Percentiles rank a stretch among this genome's conserved stretches.
phyloP scores from a whole-genome alignment of 2,888 invertebrate species.

The Sarcophaga caerulescens region DNA sequence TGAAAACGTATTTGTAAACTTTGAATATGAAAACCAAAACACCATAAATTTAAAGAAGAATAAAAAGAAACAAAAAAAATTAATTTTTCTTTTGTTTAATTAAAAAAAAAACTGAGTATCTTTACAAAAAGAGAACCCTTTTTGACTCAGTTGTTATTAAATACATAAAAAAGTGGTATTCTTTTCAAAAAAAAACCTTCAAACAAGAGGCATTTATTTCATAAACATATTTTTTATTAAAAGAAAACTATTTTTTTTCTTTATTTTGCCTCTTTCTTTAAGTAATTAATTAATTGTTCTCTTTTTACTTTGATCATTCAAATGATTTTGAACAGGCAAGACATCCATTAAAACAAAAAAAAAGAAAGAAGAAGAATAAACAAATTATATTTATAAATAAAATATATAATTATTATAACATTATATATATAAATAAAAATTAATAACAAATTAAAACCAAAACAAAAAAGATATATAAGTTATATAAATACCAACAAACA shows the following conservation, averaged over 20 bases:
- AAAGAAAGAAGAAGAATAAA: constrained; percentile 3
- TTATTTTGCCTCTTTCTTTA: not conserved
- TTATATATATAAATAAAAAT: constrained; percentile 55
- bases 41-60: constrained; percentile 34
- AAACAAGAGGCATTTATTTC: not conserved
- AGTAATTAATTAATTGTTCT: not conserved
- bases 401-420: constrained; percentile 50
- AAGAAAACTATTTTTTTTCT: not conserved
- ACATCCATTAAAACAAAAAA: not conserved
- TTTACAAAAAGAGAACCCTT: not conserved
- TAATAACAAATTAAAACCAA: constrained; percentile 37
- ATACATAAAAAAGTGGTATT: too few relatives aligned
- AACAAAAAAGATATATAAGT: constrained; percentile 42
- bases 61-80: not conserved
- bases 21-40: constrained; percentile 47
- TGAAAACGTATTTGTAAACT: constrained; percentile 46
- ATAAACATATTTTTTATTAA: not conserved
- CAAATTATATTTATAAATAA: constrained; percentile 30
- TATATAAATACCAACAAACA: constrained; percentile 59
- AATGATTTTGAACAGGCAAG: constrained; percentile 19
- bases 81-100: constrained; percentile 7
- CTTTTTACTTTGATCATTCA: constrained; percentile 16
- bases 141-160: not conserved
- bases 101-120: not conserved
- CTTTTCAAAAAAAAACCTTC: not conserved